Percentiles rank a stretch among this genome's conserved stretches.
Conservation (phyloP, 2,113 vertebrate genomes). For the Hemichromis elongatus region DNA sequence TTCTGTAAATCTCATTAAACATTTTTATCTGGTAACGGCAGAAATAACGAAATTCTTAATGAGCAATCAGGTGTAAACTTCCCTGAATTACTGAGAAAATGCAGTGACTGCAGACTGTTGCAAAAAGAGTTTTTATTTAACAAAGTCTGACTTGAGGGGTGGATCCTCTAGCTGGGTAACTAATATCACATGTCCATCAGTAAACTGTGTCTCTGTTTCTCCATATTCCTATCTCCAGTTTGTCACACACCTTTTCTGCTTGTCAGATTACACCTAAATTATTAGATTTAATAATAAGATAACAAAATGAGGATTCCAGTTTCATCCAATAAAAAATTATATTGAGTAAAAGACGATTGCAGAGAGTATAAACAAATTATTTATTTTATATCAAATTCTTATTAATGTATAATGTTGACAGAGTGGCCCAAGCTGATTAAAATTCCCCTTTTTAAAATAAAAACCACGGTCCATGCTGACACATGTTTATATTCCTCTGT, state of each 20-base stretch:
- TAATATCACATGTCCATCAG: not conserved
- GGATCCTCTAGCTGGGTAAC: not conserved
- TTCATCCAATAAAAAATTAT: not conserved
- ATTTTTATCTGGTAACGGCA: not conserved
- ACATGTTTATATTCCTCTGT: not conserved
- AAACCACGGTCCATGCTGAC: not conserved
- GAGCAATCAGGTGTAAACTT: not conserved
- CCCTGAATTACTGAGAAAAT: not conserved
- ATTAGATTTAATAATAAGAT: not conserved
- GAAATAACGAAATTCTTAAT: not conserved
- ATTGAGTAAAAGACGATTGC: not conserved
- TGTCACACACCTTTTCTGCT: not conserved
- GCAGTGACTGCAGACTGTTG: not conserved
- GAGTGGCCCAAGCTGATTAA: not conserved
- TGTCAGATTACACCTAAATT: not conserved
- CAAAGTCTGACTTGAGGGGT: not conserved
- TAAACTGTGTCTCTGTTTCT: not conserved
- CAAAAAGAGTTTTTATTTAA: not conserved
- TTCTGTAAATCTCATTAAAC: not conserved
- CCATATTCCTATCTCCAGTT: not conserved
- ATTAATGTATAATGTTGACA: not conserved
- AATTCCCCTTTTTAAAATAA: not conserved
- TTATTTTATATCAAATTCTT: not conserved
- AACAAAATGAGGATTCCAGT: not conserved
- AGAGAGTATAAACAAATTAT: not conserved